These are phyloP conservation scores for Enteromius radiatus DNA, from an alignment of 2,797 vertebrate species.

Conservation along the genomic window DNA sequence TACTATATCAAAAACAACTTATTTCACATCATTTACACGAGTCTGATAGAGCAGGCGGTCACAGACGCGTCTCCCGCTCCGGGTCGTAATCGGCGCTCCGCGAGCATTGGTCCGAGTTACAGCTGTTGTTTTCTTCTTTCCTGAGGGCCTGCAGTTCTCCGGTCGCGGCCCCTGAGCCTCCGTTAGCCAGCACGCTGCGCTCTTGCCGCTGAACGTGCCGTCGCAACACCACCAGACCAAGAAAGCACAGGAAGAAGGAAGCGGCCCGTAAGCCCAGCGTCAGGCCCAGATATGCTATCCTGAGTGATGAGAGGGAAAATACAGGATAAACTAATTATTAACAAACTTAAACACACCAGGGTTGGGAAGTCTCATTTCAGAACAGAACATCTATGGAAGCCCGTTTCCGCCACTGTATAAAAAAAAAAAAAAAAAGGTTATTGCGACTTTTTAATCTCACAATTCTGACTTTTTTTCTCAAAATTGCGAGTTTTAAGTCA, in stretches of 20 bases:
- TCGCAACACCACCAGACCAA: slow-evolving; percentile 73
- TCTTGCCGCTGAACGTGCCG: slow-evolving; percentile 70
- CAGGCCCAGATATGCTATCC: slow-evolving; percentile 77
- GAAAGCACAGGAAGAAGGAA: slow-evolving; percentile 77
- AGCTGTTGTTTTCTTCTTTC: slow-evolving; percentile 72
- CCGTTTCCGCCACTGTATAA: too few relatives aligned
- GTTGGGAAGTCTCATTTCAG: background rate
- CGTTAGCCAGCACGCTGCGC: slow-evolving; percentile 64
- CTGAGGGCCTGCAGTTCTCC: slow-evolving; percentile 72
- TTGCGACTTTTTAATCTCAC: too few relatives aligned
- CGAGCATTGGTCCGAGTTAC: slow-evolving; percentile 67
- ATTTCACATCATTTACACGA: slow-evolving; percentile 63
- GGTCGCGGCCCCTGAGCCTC: slow-evolving; percentile 45
- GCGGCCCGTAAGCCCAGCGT: slow-evolving; percentile 74
- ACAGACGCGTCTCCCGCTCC: slow-evolving; percentile 76
- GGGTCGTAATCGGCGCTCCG: slow-evolving; percentile 65
- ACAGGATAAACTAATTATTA: background rate
- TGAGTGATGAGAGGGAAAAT: slow-evolving; percentile 51
- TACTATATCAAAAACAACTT: slow-evolving; percentile 62
- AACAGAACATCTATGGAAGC: background rate
- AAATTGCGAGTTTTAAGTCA: too few relatives aligned
- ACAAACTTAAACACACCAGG: background rate
- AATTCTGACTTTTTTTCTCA: too few relatives aligned
- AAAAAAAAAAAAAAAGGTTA: too few relatives aligned
- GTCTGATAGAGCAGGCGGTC: slow-evolving; percentile 65